Evolutionary conservation across 2,113 vertebrate species (phyloP), one percentile per base, ranked within the genome.

Genomic region (Cyanistes caeruleus): DNA sequence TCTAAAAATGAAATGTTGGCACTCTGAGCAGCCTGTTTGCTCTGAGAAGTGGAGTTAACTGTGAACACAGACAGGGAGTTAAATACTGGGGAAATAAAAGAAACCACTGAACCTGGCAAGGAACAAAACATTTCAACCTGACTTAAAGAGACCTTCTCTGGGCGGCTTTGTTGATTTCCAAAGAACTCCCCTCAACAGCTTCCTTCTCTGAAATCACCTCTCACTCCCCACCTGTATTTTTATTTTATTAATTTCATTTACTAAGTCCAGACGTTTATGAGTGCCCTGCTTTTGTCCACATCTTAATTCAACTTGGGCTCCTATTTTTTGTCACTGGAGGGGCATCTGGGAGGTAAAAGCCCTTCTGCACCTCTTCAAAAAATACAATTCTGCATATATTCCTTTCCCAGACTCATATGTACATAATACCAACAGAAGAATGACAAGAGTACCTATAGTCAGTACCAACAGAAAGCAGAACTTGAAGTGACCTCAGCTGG

Each of bases 61-160:
- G 35, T 20, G 19, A 90, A 43, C 35, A 49, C 52, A 18, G 44
- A 49, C 22, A n/a, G 25, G 23, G 41, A 13, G 53, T 91, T 93
- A 92, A 95, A 83, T 44, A 62, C 31, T 80, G 58, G 70, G 85
- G 84, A 95, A 93, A 95, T 90, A 85, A 88, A 95, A 92, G 58
- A 93, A 95, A 94, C 74, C 56, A 0, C 87, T 90, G 81, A 89
- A 64, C 59, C 8, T 65, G 51, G 25, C 13, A n/a, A 90, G 58
- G 63, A 95, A 73, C 28, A 90, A 90, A 96, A 90, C 63, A 74
- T 60, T 93, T 83, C 75, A 79, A 12, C 8, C 55, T 56, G 28
- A 87, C 30, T 81, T 89, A 64, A 55, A 89, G 44, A 10, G 4
- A 52, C 17, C 43, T 85, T 35, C 20, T 90, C 73, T 69, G 20